Conservation (phyloP, 2,113 vertebrate species). For the Carassius carassius region DNA sequence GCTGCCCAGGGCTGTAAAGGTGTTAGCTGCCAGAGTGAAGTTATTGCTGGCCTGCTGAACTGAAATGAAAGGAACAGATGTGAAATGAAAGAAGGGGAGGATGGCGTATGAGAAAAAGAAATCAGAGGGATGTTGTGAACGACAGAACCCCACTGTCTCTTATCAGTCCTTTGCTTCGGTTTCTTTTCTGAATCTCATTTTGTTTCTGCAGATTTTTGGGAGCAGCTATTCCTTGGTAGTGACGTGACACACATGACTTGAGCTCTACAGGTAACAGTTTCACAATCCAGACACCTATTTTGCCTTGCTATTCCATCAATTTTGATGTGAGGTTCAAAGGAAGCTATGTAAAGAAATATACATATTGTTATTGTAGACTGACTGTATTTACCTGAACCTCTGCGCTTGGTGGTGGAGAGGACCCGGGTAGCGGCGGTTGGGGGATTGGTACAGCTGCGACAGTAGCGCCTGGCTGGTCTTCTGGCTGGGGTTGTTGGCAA, state of each 20-base stretch:
- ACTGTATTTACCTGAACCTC: slow-evolving; percentile 94
- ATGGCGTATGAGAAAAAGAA: slow-evolving; percentile 38
- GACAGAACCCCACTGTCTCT: slow-evolving; percentile 81
- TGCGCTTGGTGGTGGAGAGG: slow-evolving; percentile 99
- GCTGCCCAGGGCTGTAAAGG: slow-evolving; percentile 23
- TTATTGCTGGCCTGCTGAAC: slow-evolving; percentile 32
- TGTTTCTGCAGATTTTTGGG: slow-evolving; percentile 19
- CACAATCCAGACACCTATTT: slow-evolving; percentile 15
- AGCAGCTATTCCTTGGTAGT: not conserved
- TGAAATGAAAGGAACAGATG: slow-evolving; percentile 48
- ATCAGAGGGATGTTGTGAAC: slow-evolving; percentile 70
- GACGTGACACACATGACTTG: not conserved
- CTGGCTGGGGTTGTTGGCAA: slow-evolving; percentile 99
- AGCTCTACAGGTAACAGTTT: slow-evolving; percentile 17
- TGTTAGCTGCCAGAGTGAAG: slow-evolving; percentile 30
- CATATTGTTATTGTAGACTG: not conserved
- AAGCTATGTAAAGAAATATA: not conserved
- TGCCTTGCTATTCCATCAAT: slow-evolving; percentile 7
- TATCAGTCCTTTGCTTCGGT: slow-evolving; percentile 67
- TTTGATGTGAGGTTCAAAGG: slow-evolving; percentile 3
- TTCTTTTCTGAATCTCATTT: slow-evolving; percentile 32
- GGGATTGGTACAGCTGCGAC: slow-evolving; percentile 99
- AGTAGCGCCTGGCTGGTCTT: slow-evolving; percentile 99
- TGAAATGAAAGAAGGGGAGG: slow-evolving; percentile 52
- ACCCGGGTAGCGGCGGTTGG: slow-evolving; percentile 96